Percentiles rank a stretch among this genome's conserved stretches.
These are phyloP conservation scores for Sanderia malayensis DNA, from an alignment of 30 jellyfish, hydroid and myxozoan genomes.

Conservation along the genomic window DNA sequence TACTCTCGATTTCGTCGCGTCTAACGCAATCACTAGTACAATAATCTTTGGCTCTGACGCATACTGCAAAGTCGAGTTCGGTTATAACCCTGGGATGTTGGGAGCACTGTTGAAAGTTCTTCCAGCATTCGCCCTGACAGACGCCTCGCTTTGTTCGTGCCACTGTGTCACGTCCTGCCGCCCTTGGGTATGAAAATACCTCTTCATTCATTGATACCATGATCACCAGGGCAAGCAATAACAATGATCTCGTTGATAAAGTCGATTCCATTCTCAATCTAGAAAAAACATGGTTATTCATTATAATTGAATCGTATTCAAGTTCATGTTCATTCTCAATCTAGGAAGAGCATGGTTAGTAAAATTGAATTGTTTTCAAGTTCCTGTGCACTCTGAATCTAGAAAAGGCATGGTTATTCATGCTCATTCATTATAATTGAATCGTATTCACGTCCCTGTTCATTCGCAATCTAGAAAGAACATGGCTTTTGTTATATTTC, in stretches of 20 bases:
- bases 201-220: neutral
- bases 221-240: neutral
- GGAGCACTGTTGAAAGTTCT: neutral
- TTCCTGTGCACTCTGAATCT: neutral
- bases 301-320: neutral
- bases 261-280: neutral
- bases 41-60: constrained; percentile 1
- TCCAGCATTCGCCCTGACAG: constrained; percentile 17
- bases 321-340: neutral
- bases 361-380: neutral
- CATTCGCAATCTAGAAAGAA: neutral
- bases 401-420: no score
- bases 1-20: constrained; percentile 4
- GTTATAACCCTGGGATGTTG: neutral
- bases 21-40: neutral
- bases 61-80: neutral
- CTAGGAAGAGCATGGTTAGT: neutral
- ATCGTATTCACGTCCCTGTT: neutral
- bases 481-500: no score
- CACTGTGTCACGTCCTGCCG: neutral
- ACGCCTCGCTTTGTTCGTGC: constrained; percentile 2
- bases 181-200: neutral
- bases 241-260: neutral
- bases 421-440: neutral
- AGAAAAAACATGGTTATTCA: neutral